These are phyloP conservation scores for Danio choprae DNA, from an alignment of 2,797 vertebrate genomes.

Conservation along the genomic window DNA sequence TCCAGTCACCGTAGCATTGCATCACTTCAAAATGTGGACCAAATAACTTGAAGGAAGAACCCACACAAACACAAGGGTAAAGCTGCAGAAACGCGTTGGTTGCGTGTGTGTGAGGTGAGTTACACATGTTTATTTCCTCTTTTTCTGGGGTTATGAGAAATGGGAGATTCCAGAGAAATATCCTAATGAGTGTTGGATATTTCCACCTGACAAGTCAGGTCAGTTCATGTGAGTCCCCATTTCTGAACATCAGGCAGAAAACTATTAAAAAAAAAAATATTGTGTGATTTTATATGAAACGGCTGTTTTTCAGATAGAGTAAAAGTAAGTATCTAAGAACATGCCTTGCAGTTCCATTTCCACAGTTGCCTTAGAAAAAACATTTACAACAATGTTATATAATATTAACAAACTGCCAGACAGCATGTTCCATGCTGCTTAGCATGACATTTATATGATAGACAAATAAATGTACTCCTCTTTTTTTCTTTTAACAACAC, in stretches of 20 bases:
- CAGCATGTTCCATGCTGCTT: too few relatives aligned
- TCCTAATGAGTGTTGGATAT: not conserved
- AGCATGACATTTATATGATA: too few relatives aligned
- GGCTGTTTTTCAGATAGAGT: not conserved
- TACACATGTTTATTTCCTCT: too few relatives aligned
- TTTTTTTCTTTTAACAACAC: too few relatives aligned
- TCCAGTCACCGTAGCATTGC: not conserved
- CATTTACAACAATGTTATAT: not conserved
- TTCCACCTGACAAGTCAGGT: slow-evolving; percentile 5
- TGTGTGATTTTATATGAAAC: not conserved
- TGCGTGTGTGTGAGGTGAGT: too few relatives aligned
- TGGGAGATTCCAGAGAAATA: slow-evolving; percentile 2
- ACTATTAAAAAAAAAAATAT: not conserved
- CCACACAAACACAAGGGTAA: not conserved
- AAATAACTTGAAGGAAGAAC: not conserved
- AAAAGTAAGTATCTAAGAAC: not conserved
- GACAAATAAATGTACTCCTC: too few relatives aligned
- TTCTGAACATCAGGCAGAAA: not conserved
- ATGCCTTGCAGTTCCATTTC: not conserved
- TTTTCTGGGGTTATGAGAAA: not conserved
- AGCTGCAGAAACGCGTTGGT: not conserved
- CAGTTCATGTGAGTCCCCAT: not conserved
- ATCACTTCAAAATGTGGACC: not conserved
- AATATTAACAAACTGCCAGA: too few relatives aligned
- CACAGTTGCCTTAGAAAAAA: not conserved